Conservation (phyloP, 2,888 invertebrate species). For the Pachycephus smyrnensis region DNA sequence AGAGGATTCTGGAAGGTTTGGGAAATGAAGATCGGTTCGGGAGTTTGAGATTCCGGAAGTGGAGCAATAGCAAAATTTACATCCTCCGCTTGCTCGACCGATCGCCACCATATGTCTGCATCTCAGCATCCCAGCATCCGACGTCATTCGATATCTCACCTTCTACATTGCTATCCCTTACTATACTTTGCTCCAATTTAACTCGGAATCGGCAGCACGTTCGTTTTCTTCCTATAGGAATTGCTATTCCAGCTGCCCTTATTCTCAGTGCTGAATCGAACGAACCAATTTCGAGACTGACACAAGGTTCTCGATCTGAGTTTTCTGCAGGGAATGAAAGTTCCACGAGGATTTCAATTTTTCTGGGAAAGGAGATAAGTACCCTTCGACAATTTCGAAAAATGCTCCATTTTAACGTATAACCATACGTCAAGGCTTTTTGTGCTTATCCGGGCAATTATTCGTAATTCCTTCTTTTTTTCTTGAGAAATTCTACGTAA, state of each 20-base stretch:
- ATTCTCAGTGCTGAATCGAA: slow-evolving; percentile 15
- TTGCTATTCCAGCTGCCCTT: slow-evolving; percentile 31
- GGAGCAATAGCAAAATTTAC: slow-evolving; percentile 40
- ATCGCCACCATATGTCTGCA: slow-evolving; percentile 45
- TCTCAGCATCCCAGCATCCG: slow-evolving; percentile 35
- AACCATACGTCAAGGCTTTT: background rate
- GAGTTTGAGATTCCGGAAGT: slow-evolving; percentile 33
- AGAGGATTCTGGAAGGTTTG: slow-evolving; percentile 35
- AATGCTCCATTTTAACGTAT: background rate
- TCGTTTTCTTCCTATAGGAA: slow-evolving; percentile 25
- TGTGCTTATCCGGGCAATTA: background rate
- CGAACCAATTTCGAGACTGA: slow-evolving; percentile 27
- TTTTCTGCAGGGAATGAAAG: background rate
- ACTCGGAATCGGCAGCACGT: slow-evolving; percentile 26
- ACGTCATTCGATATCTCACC: slow-evolving; percentile 27
- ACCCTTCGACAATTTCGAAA: background rate
- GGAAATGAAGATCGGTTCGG: slow-evolving; percentile 41
- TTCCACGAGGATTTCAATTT: background rate
- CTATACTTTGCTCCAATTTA: slow-evolving; percentile 39
- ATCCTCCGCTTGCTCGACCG: slow-evolving; percentile 33
- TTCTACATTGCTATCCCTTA: slow-evolving; percentile 32
- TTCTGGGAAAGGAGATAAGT: background rate
- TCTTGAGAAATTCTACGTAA: background rate
- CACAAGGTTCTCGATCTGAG: background rate
- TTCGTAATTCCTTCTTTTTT: background rate